Percentiles rank a stretch among this genome's conserved stretches.
phyloP scores from a whole-genome alignment of 2,888 invertebrate species.

The Camptogramma bilineatum region DNA sequence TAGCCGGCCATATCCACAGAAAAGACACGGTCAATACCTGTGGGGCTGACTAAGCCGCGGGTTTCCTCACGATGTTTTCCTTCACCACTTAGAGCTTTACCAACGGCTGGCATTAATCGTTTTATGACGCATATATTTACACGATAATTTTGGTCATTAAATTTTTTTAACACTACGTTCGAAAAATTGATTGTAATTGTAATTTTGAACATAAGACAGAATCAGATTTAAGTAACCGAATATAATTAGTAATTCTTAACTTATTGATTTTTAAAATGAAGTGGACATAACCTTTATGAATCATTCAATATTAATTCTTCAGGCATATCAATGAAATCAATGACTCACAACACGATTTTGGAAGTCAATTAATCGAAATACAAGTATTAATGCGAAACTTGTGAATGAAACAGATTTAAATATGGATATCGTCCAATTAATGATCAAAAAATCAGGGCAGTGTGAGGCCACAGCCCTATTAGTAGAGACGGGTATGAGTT shows the following conservation, averaged over 20 bases:
- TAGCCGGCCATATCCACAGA: too few species aligned
- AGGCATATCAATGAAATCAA: constrained; percentile 43
- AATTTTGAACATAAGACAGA: too few species aligned
- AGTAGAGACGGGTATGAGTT: constrained; percentile 59
- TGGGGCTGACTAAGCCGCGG: too few species aligned
- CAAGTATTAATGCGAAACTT: constrained; percentile 29
- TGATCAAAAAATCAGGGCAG: constrained; percentile 64
- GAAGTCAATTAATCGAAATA: constrained; percentile 39
- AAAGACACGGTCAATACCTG: too few species aligned
- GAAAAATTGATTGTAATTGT: too few species aligned
- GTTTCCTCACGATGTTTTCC: too few species aligned
- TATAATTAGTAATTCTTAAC: background rate
- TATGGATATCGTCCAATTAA: constrained; percentile 58
- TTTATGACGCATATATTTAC: too few species aligned
- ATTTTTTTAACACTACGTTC: too few species aligned
- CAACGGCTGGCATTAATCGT: too few species aligned
- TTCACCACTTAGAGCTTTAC: too few species aligned
- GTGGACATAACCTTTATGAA: constrained; percentile 28
- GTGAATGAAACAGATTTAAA: constrained; percentile 45
- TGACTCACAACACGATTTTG: constrained; percentile 41
- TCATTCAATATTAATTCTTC: constrained; percentile 36
- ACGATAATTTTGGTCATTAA: too few species aligned
- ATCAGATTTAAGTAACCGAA: background rate
- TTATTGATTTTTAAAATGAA: background rate
- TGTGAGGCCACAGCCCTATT: constrained; percentile 64